Base-by-base conservation (phyloP, 2,797 vertebrate genomes). In the Xiphophorus birchmanni region DNA sequence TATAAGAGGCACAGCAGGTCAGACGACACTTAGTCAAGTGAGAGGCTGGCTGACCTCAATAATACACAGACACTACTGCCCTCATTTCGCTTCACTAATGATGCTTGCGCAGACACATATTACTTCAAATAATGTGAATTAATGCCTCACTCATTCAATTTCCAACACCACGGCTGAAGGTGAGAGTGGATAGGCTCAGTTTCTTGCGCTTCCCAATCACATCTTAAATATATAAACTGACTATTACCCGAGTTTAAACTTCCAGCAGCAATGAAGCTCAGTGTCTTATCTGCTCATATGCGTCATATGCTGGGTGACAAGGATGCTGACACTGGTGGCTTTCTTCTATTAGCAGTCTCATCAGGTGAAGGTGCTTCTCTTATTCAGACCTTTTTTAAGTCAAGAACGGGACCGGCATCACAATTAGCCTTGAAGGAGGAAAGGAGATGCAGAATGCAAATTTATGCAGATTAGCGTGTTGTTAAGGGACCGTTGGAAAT, bases 331-430 rank as follows among this genome's bases (percentile, higher is more conserved):
- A 89, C 78, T 75, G 81, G 85, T 76, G 84, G 77, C 77, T 80
- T 80, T 80, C 81, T 83, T 89, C 84, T 84, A 90, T 94, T 92
- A 93, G 89, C 87, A 93, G 89, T 92, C 93, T 88, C 85, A 89
- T 94, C 92, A 92, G 92, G 93, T 94, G 91, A 91, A 91, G 92
- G 91, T 90, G 92, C 84, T 90, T 82, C 91, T 90, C 90, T 91
- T 91, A 87, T 90, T 92, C 90, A 89, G 88, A 93, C 89, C 86
- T 76, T 92, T 92, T 90, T 91, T 85, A 92, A 94, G 92, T 94
- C 92, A 92, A 94, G 92, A 91, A 86, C 91, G 87, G 89, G 85
- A 80, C 84, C 88, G 86, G 91, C 90, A 93, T 93, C 44, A 77
- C 89, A 94, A 95, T 93, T 94, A 94, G 93, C 86, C 52, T 6